Percentiles rank a stretch among this genome's conserved stretches.
Evolutionary conservation across 2,888 invertebrate genomes (phyloP).

Genomic region (Drosophila fulvimacula): DNA sequence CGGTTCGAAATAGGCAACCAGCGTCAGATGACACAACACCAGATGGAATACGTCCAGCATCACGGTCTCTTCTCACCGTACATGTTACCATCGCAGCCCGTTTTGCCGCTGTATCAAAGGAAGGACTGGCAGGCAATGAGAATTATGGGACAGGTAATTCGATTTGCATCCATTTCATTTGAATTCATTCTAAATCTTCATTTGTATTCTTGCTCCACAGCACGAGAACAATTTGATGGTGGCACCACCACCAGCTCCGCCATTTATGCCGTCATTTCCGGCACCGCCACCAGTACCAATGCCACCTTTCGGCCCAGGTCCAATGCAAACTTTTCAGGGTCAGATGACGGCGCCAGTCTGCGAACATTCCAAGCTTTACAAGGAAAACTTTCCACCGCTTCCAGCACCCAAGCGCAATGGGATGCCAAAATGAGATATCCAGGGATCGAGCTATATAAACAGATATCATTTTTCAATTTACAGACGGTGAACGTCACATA

Average conservation of each 20-base stretch:
- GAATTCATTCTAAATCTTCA: background rate
- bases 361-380: conserved; percentile 29
- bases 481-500: background rate
- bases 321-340: background rate
- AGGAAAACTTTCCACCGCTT: conserved; percentile 52
- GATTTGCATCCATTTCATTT: background rate
- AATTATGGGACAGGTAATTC: background rate
- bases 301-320: background rate
- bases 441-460: background rate
- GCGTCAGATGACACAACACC: background rate
- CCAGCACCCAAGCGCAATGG: conserved; percentile 42
- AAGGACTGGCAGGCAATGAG: background rate
- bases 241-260: background rate
- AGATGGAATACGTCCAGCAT: background rate
- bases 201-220: background rate
- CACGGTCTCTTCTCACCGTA: background rate
- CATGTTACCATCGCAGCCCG: background rate
- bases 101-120: background rate
- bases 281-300: background rate
- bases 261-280: too few species aligned
- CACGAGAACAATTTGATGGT: background rate
- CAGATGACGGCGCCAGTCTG: conserved; percentile 21
- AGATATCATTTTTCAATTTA: conserved; percentile 8
- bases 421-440: background rate
- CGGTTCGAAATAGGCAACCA: background rate